Base-by-base conservation (phyloP, 1,140 invertebrate species). In the Hypothenemus hampei region DNA sequence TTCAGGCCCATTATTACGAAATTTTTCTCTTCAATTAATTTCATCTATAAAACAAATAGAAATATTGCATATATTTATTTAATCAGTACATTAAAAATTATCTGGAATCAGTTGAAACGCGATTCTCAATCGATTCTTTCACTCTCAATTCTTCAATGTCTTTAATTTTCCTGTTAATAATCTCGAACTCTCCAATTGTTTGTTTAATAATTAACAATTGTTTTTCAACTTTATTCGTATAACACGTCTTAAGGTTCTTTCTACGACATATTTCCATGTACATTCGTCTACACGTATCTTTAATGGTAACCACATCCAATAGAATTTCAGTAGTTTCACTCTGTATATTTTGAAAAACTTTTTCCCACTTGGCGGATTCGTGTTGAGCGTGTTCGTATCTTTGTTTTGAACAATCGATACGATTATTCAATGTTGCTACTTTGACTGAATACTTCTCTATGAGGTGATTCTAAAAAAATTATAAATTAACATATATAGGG, bases 1-100 rank as follows among this genome's bases (percentile, higher is more conserved):
- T 61, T 61, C 15, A 61, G 39, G 15, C 60, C 60, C 60, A 61
- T 61, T 43, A 61, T 61, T 11, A 58, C 24, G 31, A 61, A 58
- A 29, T 58, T 61, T 29, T 61, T 61, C 29, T 61, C 59, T 46
- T 61, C 59, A 21, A 61, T 55, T 19, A 61, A 31, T 46, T 61
- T 61, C 59, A 58, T 61, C 59, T 61, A 13, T 8, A 51, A 51
- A 29, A n/a, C 7, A 10, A 37, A 16, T 15, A 37, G 15, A 10
- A 37, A 16, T 37, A 35, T 47, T 47, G 29, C 45, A 47, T 33
- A 20, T 20, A 47, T 35, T 33, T 33, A 8, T 35, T 15, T 6
- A 24, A 6, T 7, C 26, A 29, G 26, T 29, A 7, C 6, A 6
- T 29, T 7, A 6, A 7, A 7, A 29, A 29, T 29, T 37, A 26